Conservation (phyloP, 1,140 invertebrate species). For the Leptinotarsa texana region DNA sequence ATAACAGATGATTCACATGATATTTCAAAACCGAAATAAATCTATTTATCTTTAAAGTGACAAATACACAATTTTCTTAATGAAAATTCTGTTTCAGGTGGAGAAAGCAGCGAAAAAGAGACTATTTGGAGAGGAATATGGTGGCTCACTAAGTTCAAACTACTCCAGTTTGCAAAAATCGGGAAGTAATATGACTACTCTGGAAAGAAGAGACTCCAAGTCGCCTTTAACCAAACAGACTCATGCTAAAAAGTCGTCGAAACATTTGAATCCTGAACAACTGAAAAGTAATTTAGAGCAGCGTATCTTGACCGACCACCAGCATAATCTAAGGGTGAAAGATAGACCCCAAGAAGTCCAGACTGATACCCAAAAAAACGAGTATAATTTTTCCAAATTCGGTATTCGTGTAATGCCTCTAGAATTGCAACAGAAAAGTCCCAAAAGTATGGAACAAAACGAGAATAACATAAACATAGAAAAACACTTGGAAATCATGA, state of each 20-base stretch:
- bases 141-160: constrained; percentile 55
- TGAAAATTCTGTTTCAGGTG: constrained; percentile 53
- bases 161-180: constrained; percentile 58
- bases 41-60: not conserved
- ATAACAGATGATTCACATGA: too few relatives aligned
- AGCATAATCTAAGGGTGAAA: constrained; percentile 53
- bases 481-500: constrained; percentile 53
- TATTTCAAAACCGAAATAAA: not conserved
- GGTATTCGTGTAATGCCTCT: constrained; percentile 69
- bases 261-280: constrained; percentile 39
- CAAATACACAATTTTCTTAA: not conserved
- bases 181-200: constrained; percentile 47
- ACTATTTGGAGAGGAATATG: constrained; percentile 56
- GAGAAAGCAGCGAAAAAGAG: constrained; percentile 56
- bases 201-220: constrained; percentile 48
- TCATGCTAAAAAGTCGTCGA: constrained; percentile 35
- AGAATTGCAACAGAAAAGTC: constrained; percentile 58
- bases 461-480: constrained; percentile 56
- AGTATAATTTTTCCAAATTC: constrained; percentile 66
- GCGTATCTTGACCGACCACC: constrained; percentile 39
- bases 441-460: constrained; percentile 52
- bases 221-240: constrained; percentile 40
- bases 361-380: constrained; percentile 58
- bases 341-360: constrained; percentile 51
- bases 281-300: constrained; percentile 59